Evolutionary conservation across 2,797 vertebrate species (phyloP).

Genomic region (Cyclura pinguis): DNA sequence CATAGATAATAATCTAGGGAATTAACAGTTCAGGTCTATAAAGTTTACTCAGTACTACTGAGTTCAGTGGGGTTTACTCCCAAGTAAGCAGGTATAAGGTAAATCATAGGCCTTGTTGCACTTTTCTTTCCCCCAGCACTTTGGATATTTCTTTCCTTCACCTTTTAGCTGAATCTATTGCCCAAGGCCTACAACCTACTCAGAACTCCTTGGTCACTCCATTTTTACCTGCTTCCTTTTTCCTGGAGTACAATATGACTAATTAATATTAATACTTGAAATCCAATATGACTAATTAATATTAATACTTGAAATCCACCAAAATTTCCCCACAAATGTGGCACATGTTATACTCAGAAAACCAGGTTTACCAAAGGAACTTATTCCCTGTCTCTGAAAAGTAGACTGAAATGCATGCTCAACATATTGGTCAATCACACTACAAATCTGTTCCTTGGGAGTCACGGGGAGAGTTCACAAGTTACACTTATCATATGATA

Average conservation of each 20-base stretch:
- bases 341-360: background rate
- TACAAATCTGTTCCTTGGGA: slow-evolving; percentile 5
- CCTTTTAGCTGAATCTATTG: slow-evolving; percentile 20
- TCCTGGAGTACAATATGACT: background rate
- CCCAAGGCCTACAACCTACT: background rate
- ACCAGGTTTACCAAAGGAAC: background rate
- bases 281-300: slow-evolving; percentile 19
- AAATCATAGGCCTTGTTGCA: background rate
- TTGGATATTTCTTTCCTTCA: background rate
- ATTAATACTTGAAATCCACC: background rate
- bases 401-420: background rate
- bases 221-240: background rate
- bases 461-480: slow-evolving; percentile 9
- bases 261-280: slow-evolving; percentile 10
- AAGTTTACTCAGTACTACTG: background rate
- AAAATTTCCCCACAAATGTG: background rate
- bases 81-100: background rate
- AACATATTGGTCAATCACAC: slow-evolving; percentile 18
- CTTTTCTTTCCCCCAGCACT: slow-evolving; percentile 13
- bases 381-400: background rate
- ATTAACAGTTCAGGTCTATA: slow-evolving; percentile 37
- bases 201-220: slow-evolving; percentile 16
- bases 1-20: slow-evolving; percentile 42
- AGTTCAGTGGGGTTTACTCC: background rate
- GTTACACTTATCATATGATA: slow-evolving; percentile 37